Base-by-base conservation (phyloP, 2,888 invertebrate genomes). In the Pseudococcus viburni region DNA sequence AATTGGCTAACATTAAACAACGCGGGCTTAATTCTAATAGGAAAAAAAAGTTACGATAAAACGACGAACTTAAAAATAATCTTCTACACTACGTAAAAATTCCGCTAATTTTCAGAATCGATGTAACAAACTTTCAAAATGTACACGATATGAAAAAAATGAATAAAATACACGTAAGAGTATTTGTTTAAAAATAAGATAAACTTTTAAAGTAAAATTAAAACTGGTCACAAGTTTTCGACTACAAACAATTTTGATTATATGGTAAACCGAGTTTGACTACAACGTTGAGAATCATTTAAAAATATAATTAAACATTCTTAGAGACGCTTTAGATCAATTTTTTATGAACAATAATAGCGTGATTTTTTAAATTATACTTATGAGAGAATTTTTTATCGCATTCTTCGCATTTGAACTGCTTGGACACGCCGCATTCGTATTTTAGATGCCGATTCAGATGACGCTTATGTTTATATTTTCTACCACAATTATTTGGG, bases 281-380 rank as follows among this genome's bases (percentile, higher is more conserved):
- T 64, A 64, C 64, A 64, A 64, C 64, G 64, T 64, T 64, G 22
- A 19, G 11, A 19, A 59, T n/a, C 17, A 59, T n/a, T 3, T 15
- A 19, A n/a, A n/a, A 59, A 19, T n/a, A 59, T 6, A n/a, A n/a
- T 42, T 42, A 64, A 22, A 64, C 22, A 64, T 55, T 4, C 51
- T 15, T 51, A 55, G 55, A 55, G n/a, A n/a, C 55, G n/a, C 12
- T 64, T 80, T 80, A 88, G 19, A 88, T 80, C 26, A 88, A 55
- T 59, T 88, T 84, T 85, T 89, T 89, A 59, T 89, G 89, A n/a
- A 89, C 85, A 51, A 89, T 87, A 22, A 89, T 85, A 22, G 87
- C 48, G 51, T 89, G 89, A n/a, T 64, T 84, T 88, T 89, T 89
- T 84, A 89, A 84, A n/a, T 86, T 88, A 22, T 87, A 87, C 22